Conservation (phyloP, 2,797 vertebrate genomes). For the Novumbra hubbsi region DNA sequence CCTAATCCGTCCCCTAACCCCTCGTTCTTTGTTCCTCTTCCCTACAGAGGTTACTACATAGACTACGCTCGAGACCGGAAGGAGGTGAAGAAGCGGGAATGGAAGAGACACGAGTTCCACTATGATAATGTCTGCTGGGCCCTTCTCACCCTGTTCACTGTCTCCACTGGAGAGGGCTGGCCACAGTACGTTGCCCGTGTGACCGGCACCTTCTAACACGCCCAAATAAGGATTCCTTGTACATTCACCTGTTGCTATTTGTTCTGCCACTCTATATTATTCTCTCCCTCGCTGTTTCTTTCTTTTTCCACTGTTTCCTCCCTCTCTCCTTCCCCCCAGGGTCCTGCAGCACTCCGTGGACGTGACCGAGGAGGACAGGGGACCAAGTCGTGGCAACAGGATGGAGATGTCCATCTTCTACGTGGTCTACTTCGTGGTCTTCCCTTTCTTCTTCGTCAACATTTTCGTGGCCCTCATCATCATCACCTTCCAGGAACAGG, state of each 20-base stretch:
- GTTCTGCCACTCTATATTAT: too few species aligned
- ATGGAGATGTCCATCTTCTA: conserved; percentile 99
- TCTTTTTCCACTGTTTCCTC: background rate
- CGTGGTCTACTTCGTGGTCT: conserved; percentile 97
- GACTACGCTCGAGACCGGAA: conserved; percentile 94
- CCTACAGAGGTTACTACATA: conserved; percentile 91
- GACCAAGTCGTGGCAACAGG: conserved; percentile 94
- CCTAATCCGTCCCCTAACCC: background rate
- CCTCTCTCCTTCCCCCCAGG: conserved; percentile 60
- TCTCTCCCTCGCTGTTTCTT: background rate
- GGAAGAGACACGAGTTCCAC: conserved; percentile 96
- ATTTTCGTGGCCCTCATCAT: conserved; percentile 99
- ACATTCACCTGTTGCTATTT: background rate
- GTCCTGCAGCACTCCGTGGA: conserved; percentile 97
- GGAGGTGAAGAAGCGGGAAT: conserved; percentile 94
- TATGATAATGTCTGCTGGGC: conserved; percentile 98
- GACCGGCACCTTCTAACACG: background rate
- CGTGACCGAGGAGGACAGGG: conserved; percentile 93
- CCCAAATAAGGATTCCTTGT: too few species aligned
- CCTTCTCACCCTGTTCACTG: conserved; percentile 93
- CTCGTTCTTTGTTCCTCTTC: conserved; percentile 22
- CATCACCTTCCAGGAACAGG: conserved; percentile 99
- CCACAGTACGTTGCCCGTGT: conserved; percentile 84
- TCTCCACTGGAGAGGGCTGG: conserved; percentile 97
- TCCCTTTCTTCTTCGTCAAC: conserved; percentile 99